Evolutionary conservation across 2,888 invertebrate genomes (phyloP).

Genomic region (Tanypteryx hageni): DNA sequence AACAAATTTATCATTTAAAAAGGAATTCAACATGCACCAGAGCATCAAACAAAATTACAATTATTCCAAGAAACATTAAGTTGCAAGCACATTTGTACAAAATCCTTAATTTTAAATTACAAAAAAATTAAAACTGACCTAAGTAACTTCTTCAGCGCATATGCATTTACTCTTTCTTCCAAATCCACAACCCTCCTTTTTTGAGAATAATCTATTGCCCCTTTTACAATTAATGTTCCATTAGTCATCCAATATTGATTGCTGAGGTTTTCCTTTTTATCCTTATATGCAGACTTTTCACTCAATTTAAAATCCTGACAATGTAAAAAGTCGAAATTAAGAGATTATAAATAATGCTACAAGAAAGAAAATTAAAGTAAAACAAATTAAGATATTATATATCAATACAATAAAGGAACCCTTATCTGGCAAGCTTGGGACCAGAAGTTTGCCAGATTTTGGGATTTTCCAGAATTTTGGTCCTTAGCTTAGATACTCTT

Average conservation of each 20-base stretch:
- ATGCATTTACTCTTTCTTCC: conserved; percentile 82
- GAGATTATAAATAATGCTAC: not conserved
- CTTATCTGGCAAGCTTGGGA: too few species aligned
- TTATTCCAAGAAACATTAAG: not conserved
- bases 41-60: too few species aligned
- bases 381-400: too few species aligned
- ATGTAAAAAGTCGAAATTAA: conserved; percentile 2
- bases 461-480: too few species aligned
- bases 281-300: conserved; percentile 77
- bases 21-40: not conserved
- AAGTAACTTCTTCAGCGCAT: conserved; percentile 84
- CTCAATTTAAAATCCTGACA: conserved; percentile 77
- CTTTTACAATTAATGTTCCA: conserved; percentile 85
- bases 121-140: conserved; percentile 75
- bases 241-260: conserved; percentile 87
- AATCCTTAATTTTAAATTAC: not conserved
- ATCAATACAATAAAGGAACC: too few species aligned
- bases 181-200: conserved; percentile 79
- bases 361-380: too few species aligned
- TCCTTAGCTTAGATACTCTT: too few species aligned
- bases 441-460: too few species aligned
- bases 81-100: not conserved
- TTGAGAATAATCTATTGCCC: conserved; percentile 83
- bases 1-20: not conserved
- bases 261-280: conserved; percentile 82